Evolutionary conservation across 2,797 vertebrate genomes (phyloP).

Genomic region (Typhlichthys eigenmanni): DNA sequence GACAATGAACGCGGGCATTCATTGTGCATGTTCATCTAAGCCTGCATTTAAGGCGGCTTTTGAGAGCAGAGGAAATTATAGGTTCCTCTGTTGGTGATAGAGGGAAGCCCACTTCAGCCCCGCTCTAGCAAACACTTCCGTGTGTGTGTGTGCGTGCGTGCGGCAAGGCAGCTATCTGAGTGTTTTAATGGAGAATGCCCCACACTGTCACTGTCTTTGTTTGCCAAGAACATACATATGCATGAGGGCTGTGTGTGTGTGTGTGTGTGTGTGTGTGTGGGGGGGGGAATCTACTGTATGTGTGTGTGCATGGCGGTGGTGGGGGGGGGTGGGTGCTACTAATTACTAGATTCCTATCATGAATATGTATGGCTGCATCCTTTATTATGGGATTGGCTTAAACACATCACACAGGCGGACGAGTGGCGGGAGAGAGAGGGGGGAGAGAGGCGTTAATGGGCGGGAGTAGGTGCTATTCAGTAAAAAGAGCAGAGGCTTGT

Average conservation of each 20-base stretch:
- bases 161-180: slow-evolving; percentile 79
- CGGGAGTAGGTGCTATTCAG: neutral
- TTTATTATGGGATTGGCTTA: slow-evolving; percentile 82
- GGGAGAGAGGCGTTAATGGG: slow-evolving; percentile 26
- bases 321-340: slow-evolving; percentile 71
- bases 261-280: slow-evolving; percentile 38
- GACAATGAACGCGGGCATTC: slow-evolving; percentile 39
- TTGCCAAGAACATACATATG: slow-evolving; percentile 83
- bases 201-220: slow-evolving; percentile 79
- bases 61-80: slow-evolving; percentile 63
- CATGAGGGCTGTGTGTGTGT: slow-evolving; percentile 64
- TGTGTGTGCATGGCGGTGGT: slow-evolving; percentile 15
- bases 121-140: slow-evolving; percentile 25
- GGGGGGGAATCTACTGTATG: slow-evolving; percentile 15
- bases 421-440: slow-evolving; percentile 60
- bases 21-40: slow-evolving; percentile 49
- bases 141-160: slow-evolving; percentile 58
- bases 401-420: slow-evolving; percentile 73
- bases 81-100: slow-evolving; percentile 61
- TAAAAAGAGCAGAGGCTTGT: too few relatives aligned
- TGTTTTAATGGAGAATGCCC: slow-evolving; percentile 83
- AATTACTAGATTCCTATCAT: slow-evolving; percentile 86
- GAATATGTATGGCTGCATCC: slow-evolving; percentile 85
- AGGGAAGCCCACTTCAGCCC: slow-evolving; percentile 48
- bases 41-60: slow-evolving; percentile 58